These are phyloP conservation scores for Hirundo rustica DNA, from an alignment of 2,797 vertebrate genomes.

Conservation along the genomic window DNA sequence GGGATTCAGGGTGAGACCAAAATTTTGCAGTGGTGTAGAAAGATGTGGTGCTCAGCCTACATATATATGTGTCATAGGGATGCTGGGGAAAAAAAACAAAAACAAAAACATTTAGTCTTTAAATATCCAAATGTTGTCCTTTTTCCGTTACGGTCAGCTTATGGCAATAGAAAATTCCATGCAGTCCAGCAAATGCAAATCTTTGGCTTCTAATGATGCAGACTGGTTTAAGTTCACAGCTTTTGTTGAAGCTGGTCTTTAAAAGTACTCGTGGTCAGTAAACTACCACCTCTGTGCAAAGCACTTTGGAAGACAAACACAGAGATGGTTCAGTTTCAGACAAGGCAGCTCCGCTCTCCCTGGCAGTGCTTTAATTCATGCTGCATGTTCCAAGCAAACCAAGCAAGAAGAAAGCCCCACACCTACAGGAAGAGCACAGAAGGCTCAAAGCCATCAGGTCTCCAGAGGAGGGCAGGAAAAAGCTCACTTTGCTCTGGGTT, in stretches of 20 bases:
- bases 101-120: background rate
- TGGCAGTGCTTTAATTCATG: background rate
- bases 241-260: background rate
- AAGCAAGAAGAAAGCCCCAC: background rate
- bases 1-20: background rate
- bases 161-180: background rate
- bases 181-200: background rate
- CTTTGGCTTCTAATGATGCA: background rate
- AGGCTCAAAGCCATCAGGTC: background rate
- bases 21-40: background rate
- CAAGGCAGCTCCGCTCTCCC: background rate
- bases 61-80: rapidly evolving
- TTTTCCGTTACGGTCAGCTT: background rate
- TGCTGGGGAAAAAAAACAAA: background rate
- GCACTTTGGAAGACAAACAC: background rate
- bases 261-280: background rate
- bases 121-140: background rate
- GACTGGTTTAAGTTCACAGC: background rate
- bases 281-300: background rate
- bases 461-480: background rate
- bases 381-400: background rate
- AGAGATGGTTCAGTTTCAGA: background rate
- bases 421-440: background rate
- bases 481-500: background rate
- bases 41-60: background rate